These are phyloP conservation scores for Pasiphila rectangulata DNA, from an alignment of 2,888 invertebrate genomes.

Conservation along the genomic window DNA sequence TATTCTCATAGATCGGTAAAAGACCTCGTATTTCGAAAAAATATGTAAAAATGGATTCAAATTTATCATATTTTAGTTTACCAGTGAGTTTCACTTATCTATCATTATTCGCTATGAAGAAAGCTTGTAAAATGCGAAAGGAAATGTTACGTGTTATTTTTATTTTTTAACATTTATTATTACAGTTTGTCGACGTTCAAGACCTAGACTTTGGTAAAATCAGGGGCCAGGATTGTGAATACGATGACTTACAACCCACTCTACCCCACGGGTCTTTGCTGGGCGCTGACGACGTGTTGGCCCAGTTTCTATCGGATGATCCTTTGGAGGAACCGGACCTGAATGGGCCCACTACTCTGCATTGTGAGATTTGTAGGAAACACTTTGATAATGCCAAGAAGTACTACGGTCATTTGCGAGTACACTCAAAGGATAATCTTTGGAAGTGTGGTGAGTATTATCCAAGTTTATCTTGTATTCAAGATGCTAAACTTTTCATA, in stretches of 20 bases:
- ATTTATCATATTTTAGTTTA: slow-evolving; percentile 63
- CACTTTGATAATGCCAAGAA: slow-evolving; percentile 73
- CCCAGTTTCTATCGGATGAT: slow-evolving; percentile 67
- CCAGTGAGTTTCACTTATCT: slow-evolving; percentile 54
- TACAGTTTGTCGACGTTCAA: slow-evolving; percentile 64
- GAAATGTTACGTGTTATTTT: too few species aligned
- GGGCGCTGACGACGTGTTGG: slow-evolving; percentile 63
- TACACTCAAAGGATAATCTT: slow-evolving; percentile 70
- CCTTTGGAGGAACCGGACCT: slow-evolving; percentile 69
- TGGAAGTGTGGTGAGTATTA: slow-evolving; percentile 68
- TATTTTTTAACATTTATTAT: too few species aligned
- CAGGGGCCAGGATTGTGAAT: slow-evolving; percentile 49
- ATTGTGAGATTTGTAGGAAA: slow-evolving; percentile 72
- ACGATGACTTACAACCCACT: slow-evolving; percentile 52
- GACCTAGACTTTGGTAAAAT: slow-evolving; percentile 50
- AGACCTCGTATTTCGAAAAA: neutral
- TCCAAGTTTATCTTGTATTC: too few species aligned
- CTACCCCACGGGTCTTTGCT: slow-evolving; percentile 52
- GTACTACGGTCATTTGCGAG: slow-evolving; percentile 71
- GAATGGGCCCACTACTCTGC: slow-evolving; percentile 67
- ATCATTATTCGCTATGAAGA: too few species aligned
- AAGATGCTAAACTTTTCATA: too few species aligned
- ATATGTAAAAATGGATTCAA: slow-evolving; percentile 53
- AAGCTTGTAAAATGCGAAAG: neutral
- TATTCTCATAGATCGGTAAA: neutral